phyloP scores from a whole-genome alignment of 2,113 vertebrate genomes.

The Oncorhynchus clarkii region DNA sequence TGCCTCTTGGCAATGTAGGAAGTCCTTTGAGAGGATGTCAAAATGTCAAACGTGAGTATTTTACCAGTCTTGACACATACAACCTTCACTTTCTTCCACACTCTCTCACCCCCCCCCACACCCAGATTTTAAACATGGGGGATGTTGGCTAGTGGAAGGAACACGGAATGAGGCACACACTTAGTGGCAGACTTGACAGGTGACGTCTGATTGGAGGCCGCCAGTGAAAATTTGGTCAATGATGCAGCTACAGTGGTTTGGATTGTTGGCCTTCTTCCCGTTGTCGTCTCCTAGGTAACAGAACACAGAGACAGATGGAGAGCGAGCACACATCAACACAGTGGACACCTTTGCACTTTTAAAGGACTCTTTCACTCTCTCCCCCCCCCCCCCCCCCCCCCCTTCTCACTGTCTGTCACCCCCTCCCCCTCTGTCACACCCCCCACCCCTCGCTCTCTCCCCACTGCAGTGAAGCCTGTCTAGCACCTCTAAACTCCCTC shows the following conservation, averaged over 20 bases:
- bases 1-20: neutral
- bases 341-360: constrained; percentile 32
- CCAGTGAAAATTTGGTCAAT: constrained; percentile 99
- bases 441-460: neutral
- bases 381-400: fast-evolving
- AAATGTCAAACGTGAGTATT: constrained; percentile 1
- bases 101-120: neutral
- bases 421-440: too few species aligned
- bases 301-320: neutral
- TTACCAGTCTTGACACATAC: neutral
- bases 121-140: neutral
- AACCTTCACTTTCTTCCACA: neutral
- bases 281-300: constrained; percentile 86
- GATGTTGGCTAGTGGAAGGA: too few species aligned
- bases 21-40: neutral
- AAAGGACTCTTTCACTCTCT: constrained; percentile 23
- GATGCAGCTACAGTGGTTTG: constrained; percentile 98
- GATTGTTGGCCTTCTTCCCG: constrained; percentile 96
- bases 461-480: constrained; percentile 12
- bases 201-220: constrained; percentile 95
- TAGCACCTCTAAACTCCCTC: constrained; percentile 26
- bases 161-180: constrained; percentile 32
- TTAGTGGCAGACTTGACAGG: constrained; percentile 98
- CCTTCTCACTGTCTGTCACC: too few species aligned
- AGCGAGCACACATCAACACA: constrained; percentile 16